Percentiles rank a stretch among this genome's conserved stretches.
Evolutionary conservation across 2,797 vertebrate species (phyloP).

Genomic region (Anabas testudineus): DNA sequence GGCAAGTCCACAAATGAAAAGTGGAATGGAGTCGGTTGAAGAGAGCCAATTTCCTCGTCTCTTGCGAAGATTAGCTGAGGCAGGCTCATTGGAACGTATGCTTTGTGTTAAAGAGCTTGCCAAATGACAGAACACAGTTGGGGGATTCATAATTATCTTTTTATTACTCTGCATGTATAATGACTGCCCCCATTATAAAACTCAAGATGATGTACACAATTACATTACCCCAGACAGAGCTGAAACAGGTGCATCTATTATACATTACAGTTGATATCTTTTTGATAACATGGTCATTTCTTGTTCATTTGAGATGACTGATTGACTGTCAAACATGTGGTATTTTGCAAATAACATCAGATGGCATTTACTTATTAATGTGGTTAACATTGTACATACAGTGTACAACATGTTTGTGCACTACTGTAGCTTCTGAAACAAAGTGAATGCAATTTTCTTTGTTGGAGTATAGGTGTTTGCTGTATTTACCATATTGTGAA

Average conservation of each 20-base stretch:
- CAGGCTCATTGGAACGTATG: slow-evolving; percentile 81
- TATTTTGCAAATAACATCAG: slow-evolving; percentile 34
- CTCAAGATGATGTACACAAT: slow-evolving; percentile 75
- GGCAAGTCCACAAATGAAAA: slow-evolving; percentile 77
- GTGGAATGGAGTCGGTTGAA: slow-evolving; percentile 70
- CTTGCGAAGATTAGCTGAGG: slow-evolving; percentile 81
- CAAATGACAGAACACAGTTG: slow-evolving; percentile 82
- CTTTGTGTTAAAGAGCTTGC: slow-evolving; percentile 84
- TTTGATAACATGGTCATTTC: slow-evolving; percentile 58
- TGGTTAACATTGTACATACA: slow-evolving; percentile 12
- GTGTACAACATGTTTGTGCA: not conserved
- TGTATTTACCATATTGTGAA: slow-evolving; percentile 53
- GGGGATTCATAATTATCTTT: slow-evolving; percentile 84
- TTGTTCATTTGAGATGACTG: slow-evolving; percentile 39
- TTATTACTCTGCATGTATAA: slow-evolving; percentile 83
- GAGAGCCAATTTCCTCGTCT: slow-evolving; percentile 79
- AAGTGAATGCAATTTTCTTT: slow-evolving; percentile 36
- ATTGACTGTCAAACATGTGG: slow-evolving; percentile 14
- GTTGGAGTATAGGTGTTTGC: slow-evolving; percentile 19
- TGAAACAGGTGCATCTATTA: slow-evolving; percentile 70
- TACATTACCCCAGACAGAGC: slow-evolving; percentile 65
- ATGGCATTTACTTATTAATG: slow-evolving; percentile 16
- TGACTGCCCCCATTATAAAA: slow-evolving; percentile 82
- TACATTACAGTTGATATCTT: slow-evolving; percentile 58
- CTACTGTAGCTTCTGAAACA: slow-evolving; percentile 7